A percentile compares a stretch with the other conserved stretches of the same genome.
Conservation (phyloP, 2,113 vertebrate genomes). For the Pollimyrus isidori region DNA sequence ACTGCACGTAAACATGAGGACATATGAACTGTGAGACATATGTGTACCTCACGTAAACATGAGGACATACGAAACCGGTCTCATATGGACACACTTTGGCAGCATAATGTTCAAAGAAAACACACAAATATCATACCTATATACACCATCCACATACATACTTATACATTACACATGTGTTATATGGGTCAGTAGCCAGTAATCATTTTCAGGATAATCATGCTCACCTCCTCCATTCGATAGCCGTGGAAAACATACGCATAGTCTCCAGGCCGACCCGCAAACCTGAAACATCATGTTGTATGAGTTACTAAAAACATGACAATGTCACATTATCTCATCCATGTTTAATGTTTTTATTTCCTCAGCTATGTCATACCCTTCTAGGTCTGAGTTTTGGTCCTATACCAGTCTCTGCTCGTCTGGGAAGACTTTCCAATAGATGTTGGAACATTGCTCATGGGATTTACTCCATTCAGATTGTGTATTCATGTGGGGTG, state of each 20-base stretch:
- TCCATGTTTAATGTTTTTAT: not conserved
- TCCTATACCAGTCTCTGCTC: not conserved
- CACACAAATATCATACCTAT: not conserved
- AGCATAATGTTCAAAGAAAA: not conserved
- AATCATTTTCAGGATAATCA: not conserved
- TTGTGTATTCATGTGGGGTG: not conserved
- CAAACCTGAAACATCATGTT: conserved; percentile 66
- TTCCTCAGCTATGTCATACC: not conserved
- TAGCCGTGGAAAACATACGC: conserved; percentile 84
- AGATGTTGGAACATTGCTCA: not conserved
- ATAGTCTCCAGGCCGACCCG: conserved; percentile 83
- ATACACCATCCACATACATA: not conserved
- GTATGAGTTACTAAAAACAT: not conserved
- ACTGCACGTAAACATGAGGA: too few relatives aligned
- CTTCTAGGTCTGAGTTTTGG: not conserved
- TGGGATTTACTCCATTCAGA: not conserved
- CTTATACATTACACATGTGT: not conserved
- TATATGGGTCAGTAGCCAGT: not conserved
- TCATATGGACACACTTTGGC: not conserved
- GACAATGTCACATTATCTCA: not conserved
- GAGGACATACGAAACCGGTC: too few relatives aligned
- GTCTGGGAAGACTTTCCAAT: not conserved
- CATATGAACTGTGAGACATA: too few relatives aligned
- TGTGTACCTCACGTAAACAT: too few relatives aligned
- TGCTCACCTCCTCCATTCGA: conserved; percentile 85